Percentiles rank a stretch among this genome's conserved stretches.
Conservation (phyloP, 2,797 vertebrate species). For the Propithecus deckenii region DNA sequence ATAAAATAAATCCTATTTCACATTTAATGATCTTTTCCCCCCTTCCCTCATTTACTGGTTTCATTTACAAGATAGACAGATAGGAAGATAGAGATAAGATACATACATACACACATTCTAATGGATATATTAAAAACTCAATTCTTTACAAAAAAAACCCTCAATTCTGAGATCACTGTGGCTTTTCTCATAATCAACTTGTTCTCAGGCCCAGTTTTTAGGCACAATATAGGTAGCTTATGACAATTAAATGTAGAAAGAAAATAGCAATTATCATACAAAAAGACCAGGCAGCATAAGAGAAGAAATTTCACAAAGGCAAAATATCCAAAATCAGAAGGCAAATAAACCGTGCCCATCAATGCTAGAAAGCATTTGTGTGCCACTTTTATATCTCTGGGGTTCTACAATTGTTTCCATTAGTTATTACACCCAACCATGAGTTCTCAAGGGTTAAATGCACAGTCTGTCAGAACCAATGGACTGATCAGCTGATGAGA, state of each 20-base stretch:
- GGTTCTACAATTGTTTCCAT: not conserved
- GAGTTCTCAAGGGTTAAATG: conserved; percentile 29
- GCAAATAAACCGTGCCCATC: conserved; percentile 13
- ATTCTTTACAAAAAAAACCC: not conserved
- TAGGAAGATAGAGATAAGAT: not conserved
- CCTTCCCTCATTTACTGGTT: conserved; percentile 11
- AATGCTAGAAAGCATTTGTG: conserved; percentile 13
- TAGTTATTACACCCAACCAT: not conserved
- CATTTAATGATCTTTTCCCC: conserved; percentile 4
- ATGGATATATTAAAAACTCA: conserved; percentile 33
- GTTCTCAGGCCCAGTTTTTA: conserved; percentile 1
- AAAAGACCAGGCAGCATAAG: conserved; percentile 48
- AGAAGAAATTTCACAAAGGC: conserved; percentile 46
- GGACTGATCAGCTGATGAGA: not conserved
- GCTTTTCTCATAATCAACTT: conserved; percentile 33
- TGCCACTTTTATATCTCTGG: not conserved
- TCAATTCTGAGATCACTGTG: conserved; percentile 16
- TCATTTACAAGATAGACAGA: not conserved
- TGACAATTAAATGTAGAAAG: conserved; percentile 41
- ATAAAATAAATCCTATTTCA: conserved; percentile 16
- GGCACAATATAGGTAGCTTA: conserved; percentile 17
- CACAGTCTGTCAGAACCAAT: not conserved
- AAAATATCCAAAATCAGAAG: conserved; percentile 54
- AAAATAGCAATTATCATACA: conserved; percentile 21
- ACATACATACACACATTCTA: not conserved